phyloP scores from a whole-genome alignment of 1,140 invertebrate species.

The Calephelis nemesis region DNA sequence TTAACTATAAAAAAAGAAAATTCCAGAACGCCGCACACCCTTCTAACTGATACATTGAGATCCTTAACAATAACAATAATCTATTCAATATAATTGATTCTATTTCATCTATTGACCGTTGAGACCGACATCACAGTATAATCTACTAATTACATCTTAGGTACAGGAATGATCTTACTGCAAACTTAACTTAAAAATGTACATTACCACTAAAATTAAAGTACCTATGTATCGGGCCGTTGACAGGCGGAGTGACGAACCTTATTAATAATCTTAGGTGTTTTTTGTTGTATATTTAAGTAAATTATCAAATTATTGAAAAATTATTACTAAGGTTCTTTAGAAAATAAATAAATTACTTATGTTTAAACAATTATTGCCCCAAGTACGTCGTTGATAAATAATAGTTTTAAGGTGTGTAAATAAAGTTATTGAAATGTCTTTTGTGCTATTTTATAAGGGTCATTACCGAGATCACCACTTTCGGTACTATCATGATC shows the following conservation, averaged over 20 bases:
- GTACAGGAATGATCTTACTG: slow-evolving; percentile 74
- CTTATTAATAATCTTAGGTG: slow-evolving; percentile 33
- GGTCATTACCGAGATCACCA: background rate
- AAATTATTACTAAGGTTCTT: slow-evolving; percentile 37
- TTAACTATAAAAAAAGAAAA: slow-evolving; percentile 1
- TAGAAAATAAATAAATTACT: slow-evolving; percentile 37
- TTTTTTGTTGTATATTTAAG: slow-evolving; percentile 19
- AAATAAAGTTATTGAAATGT: slow-evolving; percentile 68
- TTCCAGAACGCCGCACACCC: slow-evolving; percentile 66
- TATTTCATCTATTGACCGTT: slow-evolving; percentile 73
- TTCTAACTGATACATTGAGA: slow-evolving; percentile 71
- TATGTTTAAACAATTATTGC: slow-evolving; percentile 53
- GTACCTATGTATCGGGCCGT: slow-evolving; percentile 45
- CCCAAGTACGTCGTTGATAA: slow-evolving; percentile 52
- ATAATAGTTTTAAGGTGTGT: slow-evolving; percentile 55
- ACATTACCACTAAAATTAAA: slow-evolving; percentile 68
- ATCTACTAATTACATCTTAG: slow-evolving; percentile 75
- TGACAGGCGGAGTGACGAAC: slow-evolving; percentile 51
- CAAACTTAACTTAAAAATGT: slow-evolving; percentile 61
- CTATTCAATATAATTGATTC: slow-evolving; percentile 76
- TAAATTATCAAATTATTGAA: slow-evolving; percentile 32
- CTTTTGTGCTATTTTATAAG: slow-evolving; percentile 62
- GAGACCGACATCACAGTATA: slow-evolving; percentile 77
- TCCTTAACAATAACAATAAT: slow-evolving; percentile 76
- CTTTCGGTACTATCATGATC: background rate